Evolutionary conservation across 2,797 vertebrate species (phyloP), one percentile per base, ranked within the genome.

Genomic region (Oophaga sylvatica): DNA sequence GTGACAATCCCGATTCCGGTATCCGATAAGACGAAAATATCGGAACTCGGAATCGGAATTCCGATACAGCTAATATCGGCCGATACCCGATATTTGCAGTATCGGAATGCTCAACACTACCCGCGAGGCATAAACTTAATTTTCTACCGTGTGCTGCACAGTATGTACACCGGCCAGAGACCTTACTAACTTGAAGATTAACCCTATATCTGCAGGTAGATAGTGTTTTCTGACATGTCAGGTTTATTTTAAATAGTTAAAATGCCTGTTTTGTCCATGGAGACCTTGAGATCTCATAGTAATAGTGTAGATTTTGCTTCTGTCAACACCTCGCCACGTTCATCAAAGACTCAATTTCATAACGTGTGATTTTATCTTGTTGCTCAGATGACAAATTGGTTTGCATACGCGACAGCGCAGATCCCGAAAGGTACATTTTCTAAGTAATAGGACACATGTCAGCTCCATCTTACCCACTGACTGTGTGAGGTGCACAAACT

Each of bases 321-420:
- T 75, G 73, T 87, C 81, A 80, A 60, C 75, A 84, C 75, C 16
- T 88, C 56, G 45, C 53, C 56, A 60, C 56, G 67, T 82, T 83
- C 81, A 88, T 88, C 87, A 88, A 73, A 81, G 84, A 88, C 87
- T 71, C 87, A 88, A 84, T 88, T 88, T 88, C 63, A 83, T 88
- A 79, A 53, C 20, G n/a, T 53, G 35, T 11, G 45, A 70, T 56
- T 60, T 48, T 78, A 71, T 84, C 56, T 83, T 65, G 12, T 45
- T 17, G 29, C 31, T n/a, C 87, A 73, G 60, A 88, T 80, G 63
- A 84, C 75, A 88, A 84, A 88, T 84, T 84, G 75, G 48, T 57
- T 84, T 70, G 65, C 87, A 80, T 79, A 60, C n/a, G 60, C 83
- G 35, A n/a, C 53, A 26, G 62, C 13, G 53, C 65, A 29, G 73